These are phyloP conservation scores for Myopa testacea DNA, from an alignment of 2,888 invertebrate species.

Conservation along the genomic window DNA sequence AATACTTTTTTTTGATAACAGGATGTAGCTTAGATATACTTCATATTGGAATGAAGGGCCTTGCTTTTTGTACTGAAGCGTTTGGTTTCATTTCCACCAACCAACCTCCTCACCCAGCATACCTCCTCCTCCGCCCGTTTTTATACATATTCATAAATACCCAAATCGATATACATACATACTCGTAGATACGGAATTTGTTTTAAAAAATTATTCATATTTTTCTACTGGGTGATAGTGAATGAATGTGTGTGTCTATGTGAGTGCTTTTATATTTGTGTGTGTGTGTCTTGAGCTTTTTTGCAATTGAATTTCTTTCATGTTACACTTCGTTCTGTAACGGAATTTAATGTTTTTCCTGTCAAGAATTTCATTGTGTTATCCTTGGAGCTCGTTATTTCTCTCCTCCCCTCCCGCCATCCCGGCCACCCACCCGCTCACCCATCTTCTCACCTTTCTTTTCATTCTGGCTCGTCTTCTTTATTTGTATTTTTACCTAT, in stretches of 20 bases:
- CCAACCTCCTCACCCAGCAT: too few species aligned
- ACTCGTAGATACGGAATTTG: too few species aligned
- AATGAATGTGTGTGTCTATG: neutral
- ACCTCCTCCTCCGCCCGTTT: too few species aligned
- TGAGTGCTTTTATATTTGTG: neutral
- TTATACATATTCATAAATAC: too few species aligned
- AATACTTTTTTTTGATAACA: too few species aligned
- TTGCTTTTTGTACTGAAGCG: too few species aligned
- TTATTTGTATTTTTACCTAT: neutral
- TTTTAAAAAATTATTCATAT: too few species aligned
- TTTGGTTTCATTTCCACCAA: too few species aligned
- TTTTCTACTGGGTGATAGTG: neutral
- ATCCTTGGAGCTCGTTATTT: constrained; percentile 23
- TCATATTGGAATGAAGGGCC: too few species aligned
- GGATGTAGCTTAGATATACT: too few species aligned
- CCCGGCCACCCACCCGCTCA: too few species aligned
- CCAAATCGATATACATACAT: too few species aligned
- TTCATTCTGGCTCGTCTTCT: neutral
- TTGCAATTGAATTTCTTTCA: constrained; percentile 25
- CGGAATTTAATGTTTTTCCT: constrained; percentile 48
- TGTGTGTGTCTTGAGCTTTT: neutral
- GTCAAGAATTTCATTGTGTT: constrained; percentile 45
- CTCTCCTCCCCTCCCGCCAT: neutral
- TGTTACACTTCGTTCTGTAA: constrained; percentile 28
- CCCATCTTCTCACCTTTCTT: neutral